Evolutionary conservation across 2,113 vertebrate genomes (phyloP), one percentile per base, ranked within the genome.

Genomic region (Plectropomus leopardus): DNA sequence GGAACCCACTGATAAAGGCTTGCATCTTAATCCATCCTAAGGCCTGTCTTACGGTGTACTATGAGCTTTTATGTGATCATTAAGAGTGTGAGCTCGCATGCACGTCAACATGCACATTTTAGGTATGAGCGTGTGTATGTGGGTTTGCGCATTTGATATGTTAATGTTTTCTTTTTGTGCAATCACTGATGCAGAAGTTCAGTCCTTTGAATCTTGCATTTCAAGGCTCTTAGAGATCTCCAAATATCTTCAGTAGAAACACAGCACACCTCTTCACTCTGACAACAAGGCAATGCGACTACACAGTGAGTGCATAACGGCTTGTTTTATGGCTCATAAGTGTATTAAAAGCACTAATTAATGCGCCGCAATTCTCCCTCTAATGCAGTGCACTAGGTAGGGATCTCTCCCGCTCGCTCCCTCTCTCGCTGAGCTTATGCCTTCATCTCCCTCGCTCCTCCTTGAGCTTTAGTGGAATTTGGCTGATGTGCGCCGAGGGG

Each of bases 1-100:
- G 92, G 94, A 95, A 94, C 89, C 87, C 86, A 77, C 85, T 89
- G 92, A 94, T 94, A 93, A 90, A 94, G 93, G 78, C 88, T 82
- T 73, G 78, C 85, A 89, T 92, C 90, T 90, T 95, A 94, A 95
- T 95, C 94, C 94, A 79, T 85, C 88, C 82, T 93, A 87, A 94
- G 91, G 91, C 92, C 86, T 83, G 88, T 90, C 90, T 94, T 87
- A 84, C 58, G 67, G 87, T 72, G 57, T 89, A 72, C 86, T 72
- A 81, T 82, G 82, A 87, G 90, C 89, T 88, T 87, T 91, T 92
- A 92, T 86, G 86, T 85, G 85, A 91, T 93, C 91, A 92, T 92
- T 93, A 92, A 63, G 82, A 82, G 72, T 80, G 83, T 89, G 85
- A 57, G 78, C 80, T 84, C 68, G 26, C 72, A 44, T 72, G 77